Conservation (phyloP, 2,113 vertebrate genomes). For the Parotia lawesii region DNA sequence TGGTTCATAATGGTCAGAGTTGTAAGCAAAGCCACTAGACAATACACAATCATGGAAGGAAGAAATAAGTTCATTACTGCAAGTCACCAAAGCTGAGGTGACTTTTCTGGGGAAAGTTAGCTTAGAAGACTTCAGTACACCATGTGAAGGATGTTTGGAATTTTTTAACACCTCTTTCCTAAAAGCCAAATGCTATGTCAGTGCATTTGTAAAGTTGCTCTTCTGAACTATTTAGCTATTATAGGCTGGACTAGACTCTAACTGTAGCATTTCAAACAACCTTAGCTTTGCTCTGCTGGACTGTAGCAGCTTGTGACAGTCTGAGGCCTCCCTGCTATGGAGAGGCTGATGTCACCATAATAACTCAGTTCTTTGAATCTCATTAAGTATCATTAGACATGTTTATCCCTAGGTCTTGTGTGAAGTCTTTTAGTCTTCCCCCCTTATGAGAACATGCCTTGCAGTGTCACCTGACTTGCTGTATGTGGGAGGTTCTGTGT, state of each 20-base stretch:
- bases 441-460: not conserved
- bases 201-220: not conserved
- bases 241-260: not conserved
- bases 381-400: not conserved
- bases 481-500: fast-evolving
- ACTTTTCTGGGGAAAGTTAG: not conserved
- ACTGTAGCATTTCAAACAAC: not conserved
- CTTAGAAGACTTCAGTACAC: not conserved
- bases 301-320: not conserved
- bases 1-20: not conserved
- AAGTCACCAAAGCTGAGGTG: not conserved
- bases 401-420: not conserved
- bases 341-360: not conserved
- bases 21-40: not conserved
- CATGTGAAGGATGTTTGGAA: not conserved
- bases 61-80: not conserved
- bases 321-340: not conserved
- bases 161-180: not conserved
- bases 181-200: not conserved
- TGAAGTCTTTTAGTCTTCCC: not conserved
- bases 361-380: not conserved
- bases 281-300: not conserved
- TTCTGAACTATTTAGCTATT: not conserved
- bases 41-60: not conserved
- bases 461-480: not conserved